Evolutionary conservation across 2,888 invertebrate genomes (phyloP).

Genomic region (Oscheius sp.): DNA sequence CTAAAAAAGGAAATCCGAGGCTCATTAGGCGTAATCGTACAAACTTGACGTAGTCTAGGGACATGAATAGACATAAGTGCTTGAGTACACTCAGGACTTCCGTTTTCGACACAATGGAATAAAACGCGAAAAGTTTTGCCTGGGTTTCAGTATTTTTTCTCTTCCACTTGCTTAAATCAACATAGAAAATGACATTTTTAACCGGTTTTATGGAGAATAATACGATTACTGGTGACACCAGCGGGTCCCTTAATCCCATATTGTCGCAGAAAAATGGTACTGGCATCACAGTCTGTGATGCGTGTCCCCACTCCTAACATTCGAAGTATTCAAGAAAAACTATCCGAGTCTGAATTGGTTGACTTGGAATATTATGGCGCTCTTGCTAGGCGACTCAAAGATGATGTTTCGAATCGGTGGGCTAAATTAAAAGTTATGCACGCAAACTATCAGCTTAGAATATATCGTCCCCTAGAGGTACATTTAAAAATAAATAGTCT

Average conservation of each 20-base stretch:
- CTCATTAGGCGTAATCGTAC: no score
- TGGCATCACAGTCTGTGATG: no score
- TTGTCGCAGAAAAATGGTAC: no score
- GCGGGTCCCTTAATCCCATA: no score
- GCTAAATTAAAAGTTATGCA: not conserved
- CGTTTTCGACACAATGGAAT: no score
- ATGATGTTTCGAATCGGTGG: constrained; percentile 30
- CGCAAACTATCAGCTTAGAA: constrained; percentile 5
- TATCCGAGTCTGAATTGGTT: not conserved
- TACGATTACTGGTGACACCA: constrained; percentile 20
- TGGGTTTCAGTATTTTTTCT: not conserved
- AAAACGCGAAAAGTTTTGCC: not conserved
- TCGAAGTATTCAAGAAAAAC: not conserved
- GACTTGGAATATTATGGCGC: constrained; percentile 43
- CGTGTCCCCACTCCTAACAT: not conserved
- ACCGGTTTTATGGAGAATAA: constrained; percentile 12
- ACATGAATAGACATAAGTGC: no score
- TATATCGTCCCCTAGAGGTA: constrained; percentile 26
- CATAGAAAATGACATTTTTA: not conserved
- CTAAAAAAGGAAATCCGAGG: no score
- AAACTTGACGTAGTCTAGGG: no score
- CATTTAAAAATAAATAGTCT: no score
- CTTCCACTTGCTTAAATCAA: not conserved
- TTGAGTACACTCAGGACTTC: no score
- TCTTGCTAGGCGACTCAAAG: constrained; percentile 33